phyloP scores from a whole-genome alignment of 1,140 invertebrate genomes.

The Campoletis sonorensis region DNA sequence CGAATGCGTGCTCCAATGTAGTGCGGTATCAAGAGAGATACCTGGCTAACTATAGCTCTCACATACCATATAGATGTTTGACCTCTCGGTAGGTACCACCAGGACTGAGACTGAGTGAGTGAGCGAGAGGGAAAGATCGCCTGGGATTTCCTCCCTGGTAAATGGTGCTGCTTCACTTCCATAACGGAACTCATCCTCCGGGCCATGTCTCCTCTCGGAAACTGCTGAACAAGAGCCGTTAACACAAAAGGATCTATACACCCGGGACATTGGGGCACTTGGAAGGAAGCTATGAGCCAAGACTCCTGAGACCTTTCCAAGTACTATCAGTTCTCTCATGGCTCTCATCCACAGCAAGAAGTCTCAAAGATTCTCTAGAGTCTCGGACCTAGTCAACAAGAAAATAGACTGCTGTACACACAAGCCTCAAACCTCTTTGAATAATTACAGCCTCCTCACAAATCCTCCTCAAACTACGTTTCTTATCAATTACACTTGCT shows the following conservation, averaged over 20 bases:
- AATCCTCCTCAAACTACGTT: neutral
- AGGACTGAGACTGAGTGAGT: neutral
- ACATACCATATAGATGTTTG: neutral
- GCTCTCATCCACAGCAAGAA: constrained; percentile 10
- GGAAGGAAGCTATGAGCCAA: neutral
- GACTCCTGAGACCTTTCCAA: constrained; percentile 9
- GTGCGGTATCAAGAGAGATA: constrained; percentile 25
- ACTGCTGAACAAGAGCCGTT: constrained; percentile 64
- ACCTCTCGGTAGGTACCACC: neutral
- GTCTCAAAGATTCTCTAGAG: constrained; percentile 25
- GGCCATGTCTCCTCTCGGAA: constrained; percentile 29
- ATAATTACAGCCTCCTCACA: neutral
- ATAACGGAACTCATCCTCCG: constrained; percentile 50
- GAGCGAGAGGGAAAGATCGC: constrained; percentile 24
- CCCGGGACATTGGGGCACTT: constrained; percentile 17
- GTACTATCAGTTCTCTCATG: neutral
- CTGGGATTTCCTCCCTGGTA: constrained; percentile 54
- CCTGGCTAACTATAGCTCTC: neutral
- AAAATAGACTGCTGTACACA: neutral
- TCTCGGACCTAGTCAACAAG: neutral
- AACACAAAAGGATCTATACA: constrained; percentile 53
- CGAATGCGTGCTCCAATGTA: constrained; percentile 48
- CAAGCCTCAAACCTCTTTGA: neutral
- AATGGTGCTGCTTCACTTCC: constrained; percentile 49
- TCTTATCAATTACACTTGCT: neutral